Conservation (phyloP, 37 sponge, comb jelly and placozoan species). For the Diacarnus erythraeanus region DNA sequence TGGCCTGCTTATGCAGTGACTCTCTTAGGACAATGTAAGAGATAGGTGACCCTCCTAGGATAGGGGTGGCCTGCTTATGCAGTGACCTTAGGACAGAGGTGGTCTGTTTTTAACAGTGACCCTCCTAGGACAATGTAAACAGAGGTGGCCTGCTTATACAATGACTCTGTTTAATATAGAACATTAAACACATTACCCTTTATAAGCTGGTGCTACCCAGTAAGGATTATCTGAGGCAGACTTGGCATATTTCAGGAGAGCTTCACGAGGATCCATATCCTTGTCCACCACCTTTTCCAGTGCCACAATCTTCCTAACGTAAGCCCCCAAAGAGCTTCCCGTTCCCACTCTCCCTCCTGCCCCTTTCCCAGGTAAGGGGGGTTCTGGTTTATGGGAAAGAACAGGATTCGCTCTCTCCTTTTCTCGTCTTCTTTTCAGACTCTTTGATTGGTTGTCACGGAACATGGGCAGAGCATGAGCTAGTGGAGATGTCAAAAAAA, state of each 20-base stretch:
- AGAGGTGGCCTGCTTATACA: too few species aligned
- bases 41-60: too few species aligned
- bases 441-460: constrained; percentile 68
- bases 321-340: constrained; percentile 80
- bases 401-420: constrained; percentile 83
- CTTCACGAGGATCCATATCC: constrained; percentile 89
- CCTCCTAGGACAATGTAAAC: too few species aligned
- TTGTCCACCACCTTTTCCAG: constrained; percentile 61
- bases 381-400: constrained; percentile 72
- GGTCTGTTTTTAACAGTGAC: too few species aligned
- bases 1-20: too few species aligned
- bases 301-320: constrained; percentile 79
- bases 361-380: constrained; percentile 56
- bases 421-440: constrained; percentile 77
- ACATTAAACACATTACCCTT: constrained; percentile 40
- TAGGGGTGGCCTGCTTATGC: too few species aligned
- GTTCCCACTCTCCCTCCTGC: constrained; percentile 70
- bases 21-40: too few species aligned
- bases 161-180: too few species aligned
- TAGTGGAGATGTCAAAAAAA: too few species aligned
- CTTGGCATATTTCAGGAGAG: constrained; percentile 90
- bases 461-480: constrained; percentile 93
- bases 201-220: constrained; percentile 92
- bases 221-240: constrained; percentile 80
- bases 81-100: too few species aligned